These are phyloP conservation scores for Plecotus auritus DNA, from an alignment of 2,113 vertebrate genomes.

Conservation along the genomic window DNA sequence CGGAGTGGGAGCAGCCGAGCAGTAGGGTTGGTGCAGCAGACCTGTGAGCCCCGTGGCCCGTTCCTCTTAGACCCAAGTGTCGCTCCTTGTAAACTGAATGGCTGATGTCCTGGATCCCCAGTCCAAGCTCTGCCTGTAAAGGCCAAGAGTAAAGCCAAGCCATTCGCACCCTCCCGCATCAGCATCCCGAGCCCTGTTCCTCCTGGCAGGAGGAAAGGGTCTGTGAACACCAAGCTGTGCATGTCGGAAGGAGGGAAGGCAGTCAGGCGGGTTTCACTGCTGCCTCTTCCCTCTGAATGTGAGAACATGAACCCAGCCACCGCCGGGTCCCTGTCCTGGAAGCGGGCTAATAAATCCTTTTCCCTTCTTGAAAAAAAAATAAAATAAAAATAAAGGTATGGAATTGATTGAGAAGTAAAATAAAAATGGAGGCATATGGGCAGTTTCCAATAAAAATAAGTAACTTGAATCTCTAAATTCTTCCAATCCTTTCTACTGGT, in stretches of 20 bases:
- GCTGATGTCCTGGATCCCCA: background rate
- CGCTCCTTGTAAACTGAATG: background rate
- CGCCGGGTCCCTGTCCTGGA: conserved; percentile 32
- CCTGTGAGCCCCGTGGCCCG: background rate
- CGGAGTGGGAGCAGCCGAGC: background rate
- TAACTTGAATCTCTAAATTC: background rate
- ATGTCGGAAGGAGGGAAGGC: background rate
- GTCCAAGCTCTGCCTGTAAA: background rate
- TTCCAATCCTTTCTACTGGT: background rate
- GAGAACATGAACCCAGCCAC: conserved; percentile 34
- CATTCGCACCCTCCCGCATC: background rate
- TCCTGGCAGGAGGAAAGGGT: conserved; percentile 8
- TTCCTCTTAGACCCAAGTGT: background rate
- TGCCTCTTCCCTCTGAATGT: conserved; percentile 50
- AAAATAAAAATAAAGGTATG: too few species aligned
- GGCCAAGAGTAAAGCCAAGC: background rate
- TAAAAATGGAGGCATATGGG: background rate
- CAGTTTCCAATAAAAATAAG: background rate
- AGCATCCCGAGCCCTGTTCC: background rate
- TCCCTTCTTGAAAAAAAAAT: conserved; percentile 40
- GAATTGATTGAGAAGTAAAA: background rate
- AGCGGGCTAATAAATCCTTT: conserved; percentile 71
- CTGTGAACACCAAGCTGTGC: conserved; percentile 9
- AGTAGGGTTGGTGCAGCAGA: background rate
- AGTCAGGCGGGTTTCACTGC: background rate